These are phyloP conservation scores for Tiaroga cobitis DNA, from an alignment of 2,797 vertebrate genomes.

Conservation along the genomic window DNA sequence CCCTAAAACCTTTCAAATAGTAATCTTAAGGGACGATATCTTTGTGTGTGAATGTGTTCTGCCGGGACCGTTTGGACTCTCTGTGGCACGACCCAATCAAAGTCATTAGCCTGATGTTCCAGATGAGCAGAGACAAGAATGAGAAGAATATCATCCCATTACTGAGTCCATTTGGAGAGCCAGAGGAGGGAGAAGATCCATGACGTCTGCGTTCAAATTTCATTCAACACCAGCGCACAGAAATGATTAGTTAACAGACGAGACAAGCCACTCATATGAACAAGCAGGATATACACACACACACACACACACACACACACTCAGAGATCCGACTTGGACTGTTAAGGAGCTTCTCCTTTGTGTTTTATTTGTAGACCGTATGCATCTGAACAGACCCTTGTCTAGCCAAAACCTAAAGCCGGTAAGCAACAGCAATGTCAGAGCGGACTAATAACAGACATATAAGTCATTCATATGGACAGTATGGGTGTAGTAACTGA, in stretches of 20 bases:
- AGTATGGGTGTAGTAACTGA: not conserved
- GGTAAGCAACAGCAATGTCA: not conserved
- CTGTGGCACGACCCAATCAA: conserved; percentile 51
- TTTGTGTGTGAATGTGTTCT: not conserved
- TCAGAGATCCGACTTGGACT: not conserved
- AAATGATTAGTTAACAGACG: conserved; percentile 70
- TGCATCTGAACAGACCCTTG: not conserved
- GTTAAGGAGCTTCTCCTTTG: not conserved
- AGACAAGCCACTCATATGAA: conserved; percentile 15
- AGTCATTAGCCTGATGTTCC: conserved; percentile 74
- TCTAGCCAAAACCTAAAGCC: not conserved
- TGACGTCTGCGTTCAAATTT: conserved; percentile 79
- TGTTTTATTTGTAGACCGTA: conserved; percentile 21
- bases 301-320: not conserved
- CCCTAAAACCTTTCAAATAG: not conserved
- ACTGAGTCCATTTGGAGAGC: conserved; percentile 74
- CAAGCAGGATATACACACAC: not conserved
- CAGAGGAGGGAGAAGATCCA: conserved; percentile 69
- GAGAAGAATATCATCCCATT: conserved; percentile 79
- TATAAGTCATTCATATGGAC: no score
- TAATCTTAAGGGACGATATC: not conserved
- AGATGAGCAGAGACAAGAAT: conserved; percentile 70
- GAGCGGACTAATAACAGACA: not conserved
- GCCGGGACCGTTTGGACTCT: not conserved
- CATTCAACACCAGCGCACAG: conserved; percentile 74